phyloP scores from a whole-genome alignment of 1,140 invertebrate genomes.

The Ooceraea biroi region DNA sequence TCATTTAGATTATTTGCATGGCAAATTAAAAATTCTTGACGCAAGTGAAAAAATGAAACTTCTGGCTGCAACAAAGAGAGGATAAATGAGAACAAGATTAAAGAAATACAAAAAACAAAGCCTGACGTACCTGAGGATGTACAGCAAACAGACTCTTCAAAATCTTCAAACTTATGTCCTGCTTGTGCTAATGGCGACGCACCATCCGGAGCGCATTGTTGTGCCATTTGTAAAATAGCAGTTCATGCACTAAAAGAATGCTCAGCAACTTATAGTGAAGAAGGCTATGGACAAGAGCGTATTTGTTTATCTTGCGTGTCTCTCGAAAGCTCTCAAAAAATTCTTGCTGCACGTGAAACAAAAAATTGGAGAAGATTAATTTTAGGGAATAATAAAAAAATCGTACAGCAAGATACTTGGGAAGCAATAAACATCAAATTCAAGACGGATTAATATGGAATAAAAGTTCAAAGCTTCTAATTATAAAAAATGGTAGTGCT shows the following conservation, averaged over 20 bases:
- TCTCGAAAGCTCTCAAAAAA: background rate
- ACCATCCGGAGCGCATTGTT: slow-evolving; percentile 13
- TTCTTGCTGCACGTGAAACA: slow-evolving; percentile 1
- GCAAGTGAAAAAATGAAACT: too few relatives aligned
- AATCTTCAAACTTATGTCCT: background rate
- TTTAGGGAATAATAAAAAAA: too few relatives aligned
- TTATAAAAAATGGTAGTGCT: slow-evolving; percentile 1
- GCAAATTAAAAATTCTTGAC: slow-evolving; percentile 17
- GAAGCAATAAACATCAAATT: background rate
- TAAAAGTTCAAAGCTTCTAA: slow-evolving; percentile 3
- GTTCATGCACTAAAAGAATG: slow-evolving; percentile 24
- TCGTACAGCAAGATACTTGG: background rate
- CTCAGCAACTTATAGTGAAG: background rate
- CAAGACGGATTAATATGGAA: background rate
- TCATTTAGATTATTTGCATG: slow-evolving; percentile 4
- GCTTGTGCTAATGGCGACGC: background rate
- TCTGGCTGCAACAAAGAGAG: too few relatives aligned
- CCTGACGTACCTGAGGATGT: too few relatives aligned
- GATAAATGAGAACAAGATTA: too few relatives aligned
- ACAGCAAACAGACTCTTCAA: background rate
- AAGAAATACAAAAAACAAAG: background rate
- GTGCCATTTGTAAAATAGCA: background rate
- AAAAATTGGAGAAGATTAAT: slow-evolving; percentile 16
- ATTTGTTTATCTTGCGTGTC: background rate
- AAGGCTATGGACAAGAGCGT: slow-evolving; percentile 18